Percentiles rank a stretch among this genome's conserved stretches.
These are phyloP conservation scores for Cetonia aurata DNA, from an alignment of 2,888 invertebrate species.

Conservation along the genomic window DNA sequence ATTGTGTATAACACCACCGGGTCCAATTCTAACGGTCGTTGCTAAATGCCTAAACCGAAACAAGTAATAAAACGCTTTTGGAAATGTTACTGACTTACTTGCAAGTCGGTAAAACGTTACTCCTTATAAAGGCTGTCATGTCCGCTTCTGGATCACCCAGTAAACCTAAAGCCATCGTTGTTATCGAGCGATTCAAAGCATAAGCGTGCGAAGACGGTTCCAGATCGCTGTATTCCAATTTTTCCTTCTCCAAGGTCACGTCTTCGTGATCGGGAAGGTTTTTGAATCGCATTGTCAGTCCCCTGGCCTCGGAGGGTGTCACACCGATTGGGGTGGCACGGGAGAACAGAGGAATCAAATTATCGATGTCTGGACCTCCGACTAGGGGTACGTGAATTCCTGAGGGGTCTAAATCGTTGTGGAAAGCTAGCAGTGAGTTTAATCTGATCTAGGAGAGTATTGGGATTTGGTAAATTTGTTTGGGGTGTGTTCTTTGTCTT, in stretches of 20 bases:
- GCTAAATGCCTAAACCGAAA: slow-evolving; percentile 59
- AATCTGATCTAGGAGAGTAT: slow-evolving; percentile 67
- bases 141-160: slow-evolving; percentile 59
- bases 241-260: slow-evolving; percentile 14
- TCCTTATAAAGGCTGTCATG: slow-evolving; percentile 59
- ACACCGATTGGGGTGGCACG: slow-evolving; percentile 68
- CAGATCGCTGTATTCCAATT: slow-evolving; percentile 38
- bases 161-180: slow-evolving; percentile 60
- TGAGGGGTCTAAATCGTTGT: slow-evolving; percentile 70
- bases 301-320: slow-evolving; percentile 59
- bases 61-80: neutral
- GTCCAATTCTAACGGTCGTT: slow-evolving; percentile 66
- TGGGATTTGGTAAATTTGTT: neutral
- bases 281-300: slow-evolving; percentile 47
- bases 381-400: slow-evolving; percentile 73
- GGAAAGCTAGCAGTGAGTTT: slow-evolving; percentile 73
- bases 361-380: slow-evolving; percentile 76
- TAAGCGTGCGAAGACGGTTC: slow-evolving; percentile 56
- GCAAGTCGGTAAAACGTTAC: slow-evolving; percentile 58
- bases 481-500: slow-evolving; percentile 18
- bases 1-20: slow-evolving; percentile 67
- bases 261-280: slow-evolving; percentile 36
- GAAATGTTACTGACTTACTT: slow-evolving; percentile 58
- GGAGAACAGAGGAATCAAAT: slow-evolving; percentile 75
- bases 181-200: slow-evolving; percentile 59